These are phyloP conservation scores for Drosophila parthenogenetica DNA, from an alignment of 2,888 invertebrate genomes.

Conservation along the genomic window DNA sequence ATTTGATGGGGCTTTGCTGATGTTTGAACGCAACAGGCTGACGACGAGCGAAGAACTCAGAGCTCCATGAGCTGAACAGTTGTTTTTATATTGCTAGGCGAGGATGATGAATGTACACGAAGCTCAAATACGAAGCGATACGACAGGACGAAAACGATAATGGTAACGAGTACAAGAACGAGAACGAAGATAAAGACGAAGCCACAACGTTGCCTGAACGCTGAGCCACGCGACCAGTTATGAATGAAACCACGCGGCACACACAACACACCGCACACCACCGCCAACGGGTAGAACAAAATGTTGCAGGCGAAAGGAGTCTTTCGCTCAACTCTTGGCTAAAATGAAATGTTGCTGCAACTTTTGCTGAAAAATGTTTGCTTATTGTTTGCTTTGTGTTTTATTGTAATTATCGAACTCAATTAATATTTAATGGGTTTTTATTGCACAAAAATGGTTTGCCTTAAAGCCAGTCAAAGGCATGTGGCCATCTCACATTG, in stretches of 20 bases:
- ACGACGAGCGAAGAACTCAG: slow-evolving; percentile 83
- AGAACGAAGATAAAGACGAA: slow-evolving; percentile 15
- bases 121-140: slow-evolving; percentile 28
- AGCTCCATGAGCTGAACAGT: slow-evolving; percentile 69
- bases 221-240: slow-evolving; percentile 51
- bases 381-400: slow-evolving; percentile 6
- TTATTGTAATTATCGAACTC: slow-evolving; percentile 68
- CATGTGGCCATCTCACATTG: slow-evolving; percentile 7
- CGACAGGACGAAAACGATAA: slow-evolving; percentile 15
- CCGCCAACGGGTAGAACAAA: not conserved
- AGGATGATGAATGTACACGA: slow-evolving; percentile 47
- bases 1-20: slow-evolving; percentile 7
- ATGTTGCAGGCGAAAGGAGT: slow-evolving; percentile 18
- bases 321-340: slow-evolving; percentile 26
- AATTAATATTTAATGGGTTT: slow-evolving; percentile 73
- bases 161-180: slow-evolving; percentile 11
- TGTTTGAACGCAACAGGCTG: slow-evolving; percentile 84
- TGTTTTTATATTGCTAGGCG: slow-evolving; percentile 82
- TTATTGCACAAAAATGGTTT: slow-evolving; percentile 74
- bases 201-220: slow-evolving; percentile 34
- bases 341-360: slow-evolving; percentile 58
- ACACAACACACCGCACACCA: slow-evolving; percentile 32
- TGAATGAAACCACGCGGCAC: slow-evolving; percentile 58
- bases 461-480: slow-evolving; percentile 36
- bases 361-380: slow-evolving; percentile 20